Conservation (phyloP, 2,113 vertebrate genomes). For the Cacatua alba region DNA sequence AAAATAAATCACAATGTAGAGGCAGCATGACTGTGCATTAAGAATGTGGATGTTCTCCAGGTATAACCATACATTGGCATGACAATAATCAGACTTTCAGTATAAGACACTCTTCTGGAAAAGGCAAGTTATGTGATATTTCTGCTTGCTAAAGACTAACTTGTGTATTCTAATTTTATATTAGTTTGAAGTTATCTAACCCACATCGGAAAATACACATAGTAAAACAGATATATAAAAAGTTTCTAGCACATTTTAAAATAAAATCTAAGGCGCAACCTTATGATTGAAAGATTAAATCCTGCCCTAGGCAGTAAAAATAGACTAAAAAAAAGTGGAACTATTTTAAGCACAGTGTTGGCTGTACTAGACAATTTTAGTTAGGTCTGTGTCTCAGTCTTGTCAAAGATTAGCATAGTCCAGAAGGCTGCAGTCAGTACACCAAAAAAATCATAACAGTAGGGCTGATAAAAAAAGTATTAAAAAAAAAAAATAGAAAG, state of each 20-base stretch:
- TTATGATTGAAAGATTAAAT: conserved; percentile 75
- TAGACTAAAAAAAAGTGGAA: conserved; percentile 69
- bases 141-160: conserved; percentile 42
- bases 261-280: conserved; percentile 68
- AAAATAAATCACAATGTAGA: not conserved
- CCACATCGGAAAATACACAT: conserved; percentile 15
- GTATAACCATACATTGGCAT: not conserved
- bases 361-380: conserved; percentile 78
- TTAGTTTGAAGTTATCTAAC: conserved; percentile 62
- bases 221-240: conserved; percentile 53
- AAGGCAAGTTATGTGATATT: conserved; percentile 55
- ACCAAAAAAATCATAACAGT: conserved; percentile 74
- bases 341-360: conserved; percentile 76
- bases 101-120: conserved; percentile 38
- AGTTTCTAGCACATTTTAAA: conserved; percentile 63
- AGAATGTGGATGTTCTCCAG: not conserved
- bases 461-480: conserved; percentile 67
- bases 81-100: not conserved
- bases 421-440: conserved; percentile 73
- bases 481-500: conserved; percentile 72
- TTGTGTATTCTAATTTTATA: conserved; percentile 44
- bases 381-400: conserved; percentile 74
- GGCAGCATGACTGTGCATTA: not conserved
- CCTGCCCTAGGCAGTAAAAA: conserved; percentile 74
- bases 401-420: conserved; percentile 80